Conservation (phyloP, 2,113 vertebrate genomes). For the Mungos mungo region DNA sequence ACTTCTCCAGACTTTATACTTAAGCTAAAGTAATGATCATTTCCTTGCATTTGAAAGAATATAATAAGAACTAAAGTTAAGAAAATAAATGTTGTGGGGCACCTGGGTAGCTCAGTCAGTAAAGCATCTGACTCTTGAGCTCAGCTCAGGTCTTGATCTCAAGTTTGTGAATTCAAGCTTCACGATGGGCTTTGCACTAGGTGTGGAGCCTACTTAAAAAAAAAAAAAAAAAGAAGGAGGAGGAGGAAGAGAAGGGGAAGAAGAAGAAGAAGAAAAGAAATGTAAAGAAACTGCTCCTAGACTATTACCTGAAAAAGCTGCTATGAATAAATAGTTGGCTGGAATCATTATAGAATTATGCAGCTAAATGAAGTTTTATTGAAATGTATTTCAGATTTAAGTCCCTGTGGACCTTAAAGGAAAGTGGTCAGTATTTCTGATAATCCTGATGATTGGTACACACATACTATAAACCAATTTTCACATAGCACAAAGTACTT, state of each 20-base stretch:
- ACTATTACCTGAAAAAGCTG: not conserved
- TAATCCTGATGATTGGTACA: not conserved
- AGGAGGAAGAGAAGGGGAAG: not conserved
- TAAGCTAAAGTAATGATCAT: constrained; percentile 5
- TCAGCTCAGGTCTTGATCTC: no score
- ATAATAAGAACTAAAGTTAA: not conserved
- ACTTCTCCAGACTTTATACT: not conserved
- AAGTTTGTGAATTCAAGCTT: no score
- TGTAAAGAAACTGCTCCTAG: not conserved
- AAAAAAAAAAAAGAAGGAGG: no score
- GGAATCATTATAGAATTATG: constrained; percentile 4
- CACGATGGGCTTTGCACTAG: no score
- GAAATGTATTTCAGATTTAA: constrained; percentile 15
- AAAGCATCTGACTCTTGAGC: no score
- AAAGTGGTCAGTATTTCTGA: constrained; percentile 10
- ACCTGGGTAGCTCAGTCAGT: no score
- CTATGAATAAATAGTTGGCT: not conserved
- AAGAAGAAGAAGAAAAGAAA: not conserved
- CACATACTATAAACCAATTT: constrained; percentile 25
- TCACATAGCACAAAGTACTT: constrained; percentile 2
- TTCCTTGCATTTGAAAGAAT: not conserved
- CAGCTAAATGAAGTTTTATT: not conserved
- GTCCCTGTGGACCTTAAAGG: not conserved
- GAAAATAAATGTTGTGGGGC: not conserved
- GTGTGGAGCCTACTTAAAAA: no score